Percentiles rank a stretch among this genome's conserved stretches.
Evolutionary conservation across 2,888 invertebrate genomes (phyloP).

Genomic region (Azorinus chamasolen): DNA sequence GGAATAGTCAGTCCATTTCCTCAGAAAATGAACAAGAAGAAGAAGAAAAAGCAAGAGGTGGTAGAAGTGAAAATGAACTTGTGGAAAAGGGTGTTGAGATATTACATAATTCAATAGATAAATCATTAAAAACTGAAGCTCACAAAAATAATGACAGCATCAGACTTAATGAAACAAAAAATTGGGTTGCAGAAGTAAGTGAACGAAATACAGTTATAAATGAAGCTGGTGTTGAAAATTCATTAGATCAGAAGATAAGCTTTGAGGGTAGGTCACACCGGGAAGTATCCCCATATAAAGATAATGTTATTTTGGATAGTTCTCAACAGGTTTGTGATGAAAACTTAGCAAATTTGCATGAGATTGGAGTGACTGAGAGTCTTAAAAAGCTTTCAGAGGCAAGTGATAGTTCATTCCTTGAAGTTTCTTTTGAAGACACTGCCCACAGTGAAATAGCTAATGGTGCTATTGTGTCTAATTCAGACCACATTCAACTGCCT

Average conservation of each 20-base stretch:
- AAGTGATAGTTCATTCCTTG: conserved; percentile 25
- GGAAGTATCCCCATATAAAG: background rate
- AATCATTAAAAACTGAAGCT: no score
- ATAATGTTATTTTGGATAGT: no score
- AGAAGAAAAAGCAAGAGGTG: background rate
- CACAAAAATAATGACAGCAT: no score
- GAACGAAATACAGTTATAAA: background rate
- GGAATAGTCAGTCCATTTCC: conserved; percentile 63
- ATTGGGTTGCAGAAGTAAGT: no score
- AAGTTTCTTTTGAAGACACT: conserved; percentile 14
- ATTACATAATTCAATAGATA: no score
- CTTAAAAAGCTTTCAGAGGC: background rate
- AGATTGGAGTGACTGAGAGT: background rate
- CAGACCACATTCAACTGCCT: background rate
- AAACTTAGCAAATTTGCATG: background rate
- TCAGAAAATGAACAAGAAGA: conserved; percentile 47
- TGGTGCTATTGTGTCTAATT: background rate
- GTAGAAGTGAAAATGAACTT: background rate
- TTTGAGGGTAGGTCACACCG: conserved; percentile 30
- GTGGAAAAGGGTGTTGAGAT: no score
- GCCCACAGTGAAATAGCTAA: background rate
- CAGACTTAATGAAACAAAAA: no score
- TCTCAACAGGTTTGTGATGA: no score
- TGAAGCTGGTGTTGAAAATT: background rate
- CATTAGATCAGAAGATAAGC: conserved; percentile 13